Percentiles rank a stretch among this genome's conserved stretches.
Evolutionary conservation across 2,797 vertebrate genomes (phyloP).

Genomic region (Poeciliopsis gracilis): DNA sequence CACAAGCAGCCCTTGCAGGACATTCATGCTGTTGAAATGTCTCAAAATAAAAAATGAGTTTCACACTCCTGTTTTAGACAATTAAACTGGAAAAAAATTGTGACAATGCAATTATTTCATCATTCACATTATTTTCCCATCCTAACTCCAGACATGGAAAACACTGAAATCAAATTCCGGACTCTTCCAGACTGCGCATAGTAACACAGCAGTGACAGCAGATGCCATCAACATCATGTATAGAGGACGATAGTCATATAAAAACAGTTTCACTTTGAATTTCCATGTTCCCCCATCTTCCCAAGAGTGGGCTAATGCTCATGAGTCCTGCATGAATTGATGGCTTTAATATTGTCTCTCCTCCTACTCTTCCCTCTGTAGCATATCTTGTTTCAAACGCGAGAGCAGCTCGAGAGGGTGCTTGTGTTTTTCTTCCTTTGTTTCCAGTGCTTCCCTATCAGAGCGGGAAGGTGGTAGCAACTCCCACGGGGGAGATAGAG

Average conservation of each 20-base stretch:
- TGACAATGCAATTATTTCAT: neutral
- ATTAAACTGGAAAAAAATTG: neutral
- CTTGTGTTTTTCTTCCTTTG: conserved; percentile 71
- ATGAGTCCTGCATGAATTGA: conserved; percentile 69
- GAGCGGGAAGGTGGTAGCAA: conserved; percentile 68
- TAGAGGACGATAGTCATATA: conserved; percentile 9
- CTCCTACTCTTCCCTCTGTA: conserved; percentile 52
- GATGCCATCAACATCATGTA: conserved; percentile 7
- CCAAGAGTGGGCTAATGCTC: conserved; percentile 35
- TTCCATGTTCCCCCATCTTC: conserved; percentile 18
- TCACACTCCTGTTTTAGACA: neutral
- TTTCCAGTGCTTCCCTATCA: conserved; percentile 68
- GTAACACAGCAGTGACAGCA: neutral
- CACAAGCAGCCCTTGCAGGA: no score
- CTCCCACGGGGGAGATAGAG: conserved; percentile 60
- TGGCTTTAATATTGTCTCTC: conserved; percentile 64
- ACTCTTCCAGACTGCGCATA: neutral
- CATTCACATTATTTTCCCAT: neutral
- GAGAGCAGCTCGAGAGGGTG: conserved; percentile 58
- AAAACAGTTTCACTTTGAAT: conserved; percentile 29
- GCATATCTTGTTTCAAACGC: conserved; percentile 68
- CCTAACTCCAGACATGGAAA: neutral
- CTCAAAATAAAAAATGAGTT: no score
- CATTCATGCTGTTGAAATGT: no score
- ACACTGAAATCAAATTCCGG: neutral